Evolutionary conservation across 1,140 invertebrate species (phyloP).

Genomic region (Prorops nasuta): DNA sequence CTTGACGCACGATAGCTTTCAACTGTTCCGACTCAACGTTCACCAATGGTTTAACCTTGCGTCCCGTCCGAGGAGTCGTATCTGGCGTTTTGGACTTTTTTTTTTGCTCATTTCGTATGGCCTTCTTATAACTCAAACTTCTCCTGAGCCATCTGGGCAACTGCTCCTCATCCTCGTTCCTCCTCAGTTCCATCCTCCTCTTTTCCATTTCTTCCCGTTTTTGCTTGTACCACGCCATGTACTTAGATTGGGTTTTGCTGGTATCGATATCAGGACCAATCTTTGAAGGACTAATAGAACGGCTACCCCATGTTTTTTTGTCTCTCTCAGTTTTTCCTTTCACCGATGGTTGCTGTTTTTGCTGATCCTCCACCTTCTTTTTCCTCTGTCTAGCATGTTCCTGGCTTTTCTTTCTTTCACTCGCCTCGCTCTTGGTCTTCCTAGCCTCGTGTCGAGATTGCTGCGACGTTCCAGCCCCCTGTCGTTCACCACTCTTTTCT

Average conservation of each 20-base stretch:
- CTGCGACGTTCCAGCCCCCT: too few relatives aligned
- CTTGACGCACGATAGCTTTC: conserved; percentile 50
- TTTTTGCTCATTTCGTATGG: conserved; percentile 18
- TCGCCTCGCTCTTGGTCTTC: conserved; percentile 1
- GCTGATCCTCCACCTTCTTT: conserved; percentile 23
- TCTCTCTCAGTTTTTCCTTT: conserved; percentile 16
- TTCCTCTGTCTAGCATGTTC: conserved; percentile 1
- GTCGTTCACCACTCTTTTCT: too few relatives aligned
- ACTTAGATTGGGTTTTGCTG: conserved; percentile 48
- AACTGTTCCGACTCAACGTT: conserved; percentile 53
- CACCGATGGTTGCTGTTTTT: neutral
- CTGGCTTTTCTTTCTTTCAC: conserved; percentile 9
- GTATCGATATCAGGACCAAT: conserved; percentile 12
- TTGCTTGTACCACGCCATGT: conserved; percentile 61
- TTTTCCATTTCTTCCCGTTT: conserved; percentile 42
- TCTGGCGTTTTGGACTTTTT: conserved; percentile 24
- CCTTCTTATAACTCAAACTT: conserved; percentile 18
- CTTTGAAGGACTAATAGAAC: conserved; percentile 14
- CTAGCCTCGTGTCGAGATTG: too few relatives aligned
- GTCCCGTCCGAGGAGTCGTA: conserved; percentile 29
- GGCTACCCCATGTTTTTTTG: conserved; percentile 10
- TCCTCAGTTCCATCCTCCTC: conserved; percentile 33
- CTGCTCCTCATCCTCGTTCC: conserved; percentile 38
- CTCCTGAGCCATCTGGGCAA: conserved; percentile 40
- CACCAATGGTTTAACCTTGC: conserved; percentile 43